A percentile compares a stretch with the other conserved stretches of the same genome.
Evolutionary conservation across 2,113 vertebrate species (phyloP).

Genomic region (Tenrec ecaudatus): DNA sequence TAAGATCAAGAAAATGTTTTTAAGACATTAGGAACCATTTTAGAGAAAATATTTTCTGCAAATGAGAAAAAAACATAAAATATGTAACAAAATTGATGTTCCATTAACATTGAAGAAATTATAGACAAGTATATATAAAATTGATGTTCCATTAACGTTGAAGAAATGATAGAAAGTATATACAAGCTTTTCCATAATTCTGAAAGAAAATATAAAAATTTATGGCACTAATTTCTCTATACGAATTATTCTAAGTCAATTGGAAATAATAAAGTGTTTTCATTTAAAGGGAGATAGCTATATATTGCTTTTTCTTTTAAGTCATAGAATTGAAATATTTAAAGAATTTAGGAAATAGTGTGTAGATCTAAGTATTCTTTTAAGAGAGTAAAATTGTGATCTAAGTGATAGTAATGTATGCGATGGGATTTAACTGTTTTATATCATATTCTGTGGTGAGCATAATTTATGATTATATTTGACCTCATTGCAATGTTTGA

Average conservation of each 20-base stretch:
- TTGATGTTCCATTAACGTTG: background rate
- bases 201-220: background rate
- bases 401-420: constrained; percentile 12
- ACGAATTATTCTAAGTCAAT: background rate
- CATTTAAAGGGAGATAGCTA: background rate
- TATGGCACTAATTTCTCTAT: background rate
- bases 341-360: background rate
- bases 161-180: background rate
- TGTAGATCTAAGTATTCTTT: background rate
- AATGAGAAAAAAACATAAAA: background rate
- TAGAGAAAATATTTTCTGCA: constrained; percentile 4
- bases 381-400: constrained; percentile 10
- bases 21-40: background rate
- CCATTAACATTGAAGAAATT: background rate
- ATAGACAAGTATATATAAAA: no score
- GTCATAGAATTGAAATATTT: no score
- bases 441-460: background rate
- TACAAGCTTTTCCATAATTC: background rate
- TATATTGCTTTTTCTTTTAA: background rate
- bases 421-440: constrained; percentile 47
- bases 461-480: constrained; percentile 48
- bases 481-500: constrained; percentile 10
- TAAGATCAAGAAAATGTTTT: constrained; percentile 5
- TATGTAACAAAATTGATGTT: background rate
- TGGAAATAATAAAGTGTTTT: background rate